Evolutionary conservation across 2,888 invertebrate species (phyloP).

Genomic region (Drosophila neoperkinsi): DNA sequence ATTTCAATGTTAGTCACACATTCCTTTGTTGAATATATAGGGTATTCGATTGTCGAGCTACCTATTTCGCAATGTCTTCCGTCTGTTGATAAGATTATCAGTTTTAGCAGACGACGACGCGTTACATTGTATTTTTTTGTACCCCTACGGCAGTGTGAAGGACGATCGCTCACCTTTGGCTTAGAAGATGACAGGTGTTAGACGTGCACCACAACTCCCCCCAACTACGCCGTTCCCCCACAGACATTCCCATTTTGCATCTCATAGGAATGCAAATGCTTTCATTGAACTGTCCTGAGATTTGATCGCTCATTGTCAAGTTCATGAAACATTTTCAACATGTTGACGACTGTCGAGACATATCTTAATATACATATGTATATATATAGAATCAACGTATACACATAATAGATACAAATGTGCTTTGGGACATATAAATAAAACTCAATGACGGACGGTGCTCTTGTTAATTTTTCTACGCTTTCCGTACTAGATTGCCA

Average conservation of each 20-base stretch:
- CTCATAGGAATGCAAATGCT: background rate
- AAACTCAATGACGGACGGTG: constrained; percentile 62
- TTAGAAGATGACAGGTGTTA: constrained; percentile 28
- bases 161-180: constrained; percentile 33
- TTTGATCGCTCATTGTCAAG: constrained; percentile 53
- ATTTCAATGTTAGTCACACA: background rate
- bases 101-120: constrained; percentile 3
- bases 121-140: background rate
- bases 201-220: background rate
- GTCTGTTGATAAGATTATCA: constrained; percentile 44
- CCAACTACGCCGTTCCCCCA: background rate
- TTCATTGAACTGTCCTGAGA: constrained; percentile 8
- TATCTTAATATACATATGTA: background rate
- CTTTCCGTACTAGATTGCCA: constrained; percentile 68
- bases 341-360: constrained; percentile 5
- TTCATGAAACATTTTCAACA: constrained; percentile 47
- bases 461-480: constrained; percentile 53
- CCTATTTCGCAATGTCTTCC: constrained; percentile 3
- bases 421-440: constrained; percentile 57
- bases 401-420: constrained; percentile 4
- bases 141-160: constrained; percentile 19
- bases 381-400: constrained; percentile 1
- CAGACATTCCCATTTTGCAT: background rate
- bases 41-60: constrained; percentile 16
- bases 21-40: constrained; percentile 2